These are phyloP conservation scores for Phallusia fumigata DNA, from an alignment of 23 tunicate species.

Conservation along the genomic window DNA sequence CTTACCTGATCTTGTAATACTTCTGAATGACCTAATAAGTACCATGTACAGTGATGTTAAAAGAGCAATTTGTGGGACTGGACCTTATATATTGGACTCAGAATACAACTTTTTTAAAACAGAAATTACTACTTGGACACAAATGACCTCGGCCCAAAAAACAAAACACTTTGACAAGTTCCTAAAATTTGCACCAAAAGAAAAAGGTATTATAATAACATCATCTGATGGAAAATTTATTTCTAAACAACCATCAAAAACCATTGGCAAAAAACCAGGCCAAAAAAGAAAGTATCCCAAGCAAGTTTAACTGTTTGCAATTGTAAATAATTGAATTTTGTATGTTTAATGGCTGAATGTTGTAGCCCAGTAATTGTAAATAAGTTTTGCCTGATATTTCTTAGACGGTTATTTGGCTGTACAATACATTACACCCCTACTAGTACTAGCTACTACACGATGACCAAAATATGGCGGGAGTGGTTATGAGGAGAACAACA, in stretches of 20 bases:
- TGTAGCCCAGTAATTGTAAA: no score
- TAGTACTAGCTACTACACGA: no score
- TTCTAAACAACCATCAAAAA: not conserved
- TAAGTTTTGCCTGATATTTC: no score
- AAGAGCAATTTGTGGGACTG: not conserved
- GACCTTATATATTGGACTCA: not conserved
- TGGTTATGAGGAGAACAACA: no score
- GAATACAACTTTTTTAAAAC: not conserved
- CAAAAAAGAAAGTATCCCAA: no score
- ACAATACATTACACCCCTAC: no score
- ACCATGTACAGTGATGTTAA: not conserved
- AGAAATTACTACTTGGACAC: not conserved
- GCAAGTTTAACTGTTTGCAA: no score
- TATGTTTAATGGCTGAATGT: no score
- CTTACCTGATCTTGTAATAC: no score
- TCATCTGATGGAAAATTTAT: not conserved
- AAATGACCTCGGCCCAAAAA: not conserved
- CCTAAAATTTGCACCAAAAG: not conserved
- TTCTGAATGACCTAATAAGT: not conserved
- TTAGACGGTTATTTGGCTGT: no score
- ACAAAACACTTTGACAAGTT: not conserved
- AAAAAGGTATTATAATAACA: not conserved
- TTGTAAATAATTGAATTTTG: no score
- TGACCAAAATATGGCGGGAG: no score
- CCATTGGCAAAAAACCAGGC: not conserved